A percentile compares a stretch with the other conserved stretches of the same genome.
These are phyloP conservation scores for Carabus problematicus DNA, from an alignment of 2,888 invertebrate species.

Conservation along the genomic window DNA sequence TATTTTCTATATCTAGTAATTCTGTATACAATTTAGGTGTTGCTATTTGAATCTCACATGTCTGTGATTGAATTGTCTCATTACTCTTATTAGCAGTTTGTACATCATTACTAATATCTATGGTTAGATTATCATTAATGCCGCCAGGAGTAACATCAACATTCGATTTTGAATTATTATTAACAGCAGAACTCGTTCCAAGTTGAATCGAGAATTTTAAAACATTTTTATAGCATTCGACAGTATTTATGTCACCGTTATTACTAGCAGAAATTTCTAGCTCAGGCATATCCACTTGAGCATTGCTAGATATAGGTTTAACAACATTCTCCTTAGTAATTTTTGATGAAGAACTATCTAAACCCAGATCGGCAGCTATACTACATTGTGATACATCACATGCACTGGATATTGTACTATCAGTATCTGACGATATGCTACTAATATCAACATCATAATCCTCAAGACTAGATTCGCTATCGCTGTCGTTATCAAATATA, in stretches of 20 bases:
- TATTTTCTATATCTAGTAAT: not conserved
- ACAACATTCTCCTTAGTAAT: no score
- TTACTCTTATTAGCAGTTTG: no score
- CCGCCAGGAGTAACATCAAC: not conserved
- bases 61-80: no score
- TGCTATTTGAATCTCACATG: no score
- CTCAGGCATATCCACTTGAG: not conserved
- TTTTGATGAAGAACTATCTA: not conserved
- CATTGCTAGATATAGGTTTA: not conserved
- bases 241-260: not conserved
- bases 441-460: constrained; percentile 15
- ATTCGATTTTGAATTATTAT: not conserved
- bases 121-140: not conserved
- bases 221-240: not conserved
- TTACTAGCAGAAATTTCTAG: no score
- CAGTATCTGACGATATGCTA: no score
- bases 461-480: constrained; percentile 17
- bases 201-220: not conserved
- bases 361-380: not conserved
- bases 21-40: not conserved
- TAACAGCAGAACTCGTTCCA: no score
- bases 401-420: not conserved
- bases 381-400: constrained; percentile 1
- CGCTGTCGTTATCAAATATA: constrained; percentile 16
- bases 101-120: not conserved